Evolutionary conservation across 2,113 vertebrate genomes (phyloP).

Genomic region (Cottus gobio): DNA sequence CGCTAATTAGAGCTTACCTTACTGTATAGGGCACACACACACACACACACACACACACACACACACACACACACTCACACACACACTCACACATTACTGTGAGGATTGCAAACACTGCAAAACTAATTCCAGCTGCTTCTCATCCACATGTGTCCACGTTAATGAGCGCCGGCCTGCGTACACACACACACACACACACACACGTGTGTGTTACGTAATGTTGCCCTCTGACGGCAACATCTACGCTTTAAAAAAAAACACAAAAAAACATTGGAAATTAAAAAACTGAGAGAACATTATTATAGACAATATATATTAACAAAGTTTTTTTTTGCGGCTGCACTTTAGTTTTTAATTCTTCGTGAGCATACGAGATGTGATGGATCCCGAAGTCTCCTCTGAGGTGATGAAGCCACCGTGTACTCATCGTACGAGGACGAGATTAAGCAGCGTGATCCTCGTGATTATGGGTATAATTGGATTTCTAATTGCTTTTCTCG

Average conservation of each 20-base stretch:
- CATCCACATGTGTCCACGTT: not conserved
- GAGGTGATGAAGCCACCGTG: constrained; percentile 22
- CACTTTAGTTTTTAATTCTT: not conserved
- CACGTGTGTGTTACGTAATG: not conserved
- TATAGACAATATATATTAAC: too few species aligned
- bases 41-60: too few species aligned
- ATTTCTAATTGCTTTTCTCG: constrained; percentile 68
- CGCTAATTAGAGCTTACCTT: constrained; percentile 49
- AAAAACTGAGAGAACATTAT: not conserved
- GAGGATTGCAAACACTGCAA: constrained; percentile 16
- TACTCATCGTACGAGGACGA: constrained; percentile 1
- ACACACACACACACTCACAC: not conserved
- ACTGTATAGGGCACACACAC: not conserved
- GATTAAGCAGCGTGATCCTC: constrained; percentile 47
- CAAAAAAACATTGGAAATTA: not conserved
- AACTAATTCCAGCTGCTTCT: constrained; percentile 14
- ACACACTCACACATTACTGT: too few species aligned
- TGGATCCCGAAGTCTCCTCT: not conserved
- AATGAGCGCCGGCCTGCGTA: too few species aligned
- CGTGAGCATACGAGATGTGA: not conserved
- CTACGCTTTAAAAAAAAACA: not conserved
- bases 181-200: not conserved
- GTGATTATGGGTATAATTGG: constrained; percentile 66
- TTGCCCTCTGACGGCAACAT: not conserved
- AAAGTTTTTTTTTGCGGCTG: too few species aligned